Evolutionary conservation across 2,888 invertebrate genomes (phyloP), one percentile per base, ranked within the genome.

Genomic region (Phortica magna): DNA sequence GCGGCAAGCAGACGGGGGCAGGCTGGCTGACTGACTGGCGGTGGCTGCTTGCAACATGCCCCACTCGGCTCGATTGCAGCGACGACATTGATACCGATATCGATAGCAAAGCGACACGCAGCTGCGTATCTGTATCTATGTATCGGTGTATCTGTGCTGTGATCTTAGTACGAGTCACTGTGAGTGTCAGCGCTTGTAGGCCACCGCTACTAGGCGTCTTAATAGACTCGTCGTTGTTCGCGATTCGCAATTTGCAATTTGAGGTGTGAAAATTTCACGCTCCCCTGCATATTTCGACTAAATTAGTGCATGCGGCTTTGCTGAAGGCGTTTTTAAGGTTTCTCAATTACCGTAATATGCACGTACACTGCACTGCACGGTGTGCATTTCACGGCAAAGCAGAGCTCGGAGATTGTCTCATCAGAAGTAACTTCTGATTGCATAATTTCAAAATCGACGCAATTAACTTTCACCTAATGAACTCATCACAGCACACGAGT

Each of bases 251-350:
- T 17, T 48, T 70, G 70, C 55, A 71, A 82, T 81, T 78, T 88
- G 86, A 87, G 88, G 86, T 87, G 86, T 87, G 86, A 87, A 88
- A 80, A 82, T 82, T 88, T 87, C 79, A 87, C 88, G 86, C 88
- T 87, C 82, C 87, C 81, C 79, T 85, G 84, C 77, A 79, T 85
- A 89, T 85, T 88, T 88, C 83, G 85, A 85, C 87, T 86, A 89
- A 88, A 84, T 88, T 83, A 80, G 77, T 75, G 65, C 42, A 57
- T 72, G 70, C 73, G 80, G 82, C 82, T 88, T 83, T 75, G 17
- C 9, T 67, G 55, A 75, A 22, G 67, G 70, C 73, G 81, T 81
- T 88, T 83, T 75, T 83, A 84, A 74, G 88, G 88, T 75, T 77
- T 88, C 88, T 89, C 88, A 88, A 88, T 88, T 88, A 88, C 82